A percentile compares a stretch with the other conserved stretches of the same genome.
Evolutionary conservation across 2,797 vertebrate genomes (phyloP).

Genomic region (Sebastes minor): DNA sequence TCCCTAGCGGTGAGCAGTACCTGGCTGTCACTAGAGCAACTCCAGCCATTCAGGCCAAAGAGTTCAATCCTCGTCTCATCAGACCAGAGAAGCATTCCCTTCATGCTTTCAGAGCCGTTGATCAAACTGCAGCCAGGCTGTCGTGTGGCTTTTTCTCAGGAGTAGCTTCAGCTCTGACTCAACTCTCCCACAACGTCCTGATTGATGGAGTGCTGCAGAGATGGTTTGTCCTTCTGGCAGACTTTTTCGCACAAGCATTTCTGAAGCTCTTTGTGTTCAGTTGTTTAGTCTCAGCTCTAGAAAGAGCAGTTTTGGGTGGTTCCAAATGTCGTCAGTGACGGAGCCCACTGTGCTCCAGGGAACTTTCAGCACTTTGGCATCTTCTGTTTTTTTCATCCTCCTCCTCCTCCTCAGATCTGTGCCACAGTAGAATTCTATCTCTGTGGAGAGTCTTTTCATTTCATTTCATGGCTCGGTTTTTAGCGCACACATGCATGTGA

Average conservation of each 20-base stretch:
- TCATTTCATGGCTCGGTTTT: conserved; percentile 34
- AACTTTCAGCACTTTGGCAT: conserved; percentile 7
- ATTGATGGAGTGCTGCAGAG: conserved; percentile 42
- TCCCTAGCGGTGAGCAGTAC: conserved; percentile 13
- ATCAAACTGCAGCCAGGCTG: conserved; percentile 39
- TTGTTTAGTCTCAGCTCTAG: conserved; percentile 45
- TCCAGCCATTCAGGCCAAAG: conserved; percentile 38
- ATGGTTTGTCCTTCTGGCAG: conserved; percentile 24
- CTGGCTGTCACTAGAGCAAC: conserved; percentile 34
- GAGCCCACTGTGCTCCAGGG: conserved; percentile 25
- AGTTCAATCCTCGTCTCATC: conserved; percentile 54
- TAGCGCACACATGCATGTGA: conserved; percentile 28
- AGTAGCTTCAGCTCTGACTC: conserved; percentile 34
- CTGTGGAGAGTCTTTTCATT: conserved; percentile 12
- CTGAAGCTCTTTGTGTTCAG: conserved; percentile 32
- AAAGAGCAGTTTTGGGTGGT: conserved; percentile 10
- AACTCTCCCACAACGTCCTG: conserved; percentile 35
- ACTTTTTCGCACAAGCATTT: conserved; percentile 33
- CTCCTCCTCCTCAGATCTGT: conserved; percentile 19
- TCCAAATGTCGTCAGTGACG: conserved; percentile 31
- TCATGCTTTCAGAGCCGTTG: conserved; percentile 58
- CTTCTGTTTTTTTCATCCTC: background rate
- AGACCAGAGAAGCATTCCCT: conserved; percentile 48
- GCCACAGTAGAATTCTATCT: conserved; percentile 15
- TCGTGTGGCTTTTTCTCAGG: conserved; percentile 26